Base-by-base conservation (phyloP, 2,113 vertebrate species). In the Castor canadensis region DNA sequence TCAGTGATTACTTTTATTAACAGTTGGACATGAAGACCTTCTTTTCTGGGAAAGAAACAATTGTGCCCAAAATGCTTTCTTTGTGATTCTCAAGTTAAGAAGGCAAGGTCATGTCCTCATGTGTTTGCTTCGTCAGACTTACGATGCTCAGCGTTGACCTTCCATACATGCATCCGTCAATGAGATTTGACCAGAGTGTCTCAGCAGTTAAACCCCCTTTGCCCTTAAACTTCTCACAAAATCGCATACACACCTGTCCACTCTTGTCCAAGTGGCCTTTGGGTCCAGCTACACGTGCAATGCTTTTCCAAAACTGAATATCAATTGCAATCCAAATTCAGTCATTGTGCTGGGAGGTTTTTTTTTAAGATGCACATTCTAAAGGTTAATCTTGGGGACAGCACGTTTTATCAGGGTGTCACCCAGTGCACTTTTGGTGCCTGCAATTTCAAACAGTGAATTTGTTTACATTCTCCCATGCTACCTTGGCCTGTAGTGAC, bases 341-440 rank as follows among this genome's bases (percentile, higher is more conserved):
- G 0, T 43, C 24, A 11, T 49, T 10, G 54, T 26, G 4, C 24
- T 45, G 76, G 30, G 45, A 22, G n/a, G n/a, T n/a, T n/a, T n/a
- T n/a, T n/a, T n/a, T n/a, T n/a, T 16, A 12, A 19, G 20, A 16
- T 24, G 54, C 54, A 0, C 38, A 9, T 32, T 56, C 16, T 38
- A 72, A 28, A 77, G 71, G 3, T 56, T 35, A 20, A 64, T 32
- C 52, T 24, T 32, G 52, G 54, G 43, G 19, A 1, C 32, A 24
- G n/a, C 28, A 35, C 2, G 2, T 10, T 38, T 13, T 28, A 30
- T 4, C n/a, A 19, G 24, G 24, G 5, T 6, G 0, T 17, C 0
- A 2, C 1, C 5, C 43, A 7, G 9, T 30, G 4, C 24, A 19
- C 15, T 10, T 52, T 22, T 1, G 6, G n/a, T 12, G 58, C 6